A percentile compares a stretch with the other conserved stretches of the same genome.
Evolutionary conservation across 2,113 vertebrate genomes (phyloP).

Genomic region (Hippocampus mohnikei): DNA sequence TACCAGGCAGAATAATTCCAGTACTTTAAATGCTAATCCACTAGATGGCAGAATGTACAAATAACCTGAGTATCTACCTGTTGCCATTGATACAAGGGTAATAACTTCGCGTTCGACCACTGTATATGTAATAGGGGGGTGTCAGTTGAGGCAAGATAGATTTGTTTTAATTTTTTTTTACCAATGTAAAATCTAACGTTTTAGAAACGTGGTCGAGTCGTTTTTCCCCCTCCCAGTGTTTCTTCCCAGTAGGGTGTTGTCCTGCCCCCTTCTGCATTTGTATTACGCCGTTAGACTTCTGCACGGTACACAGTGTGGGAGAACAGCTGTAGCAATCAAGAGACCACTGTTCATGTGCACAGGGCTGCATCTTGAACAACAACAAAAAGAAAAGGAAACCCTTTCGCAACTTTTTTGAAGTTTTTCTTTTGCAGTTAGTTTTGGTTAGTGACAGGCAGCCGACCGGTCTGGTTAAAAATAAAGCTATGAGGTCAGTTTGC

Average conservation of each 20-base stretch:
- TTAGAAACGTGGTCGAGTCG: neutral
- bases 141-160: too few relatives aligned
- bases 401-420: neutral
- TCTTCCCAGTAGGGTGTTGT: neutral
- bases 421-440: neutral
- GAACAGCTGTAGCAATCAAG: conserved; percentile 16
- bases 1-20: too few relatives aligned
- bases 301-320: conserved; percentile 9
- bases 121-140: too few relatives aligned
- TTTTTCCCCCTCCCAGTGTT: neutral
- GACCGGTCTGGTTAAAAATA: conserved; percentile 46
- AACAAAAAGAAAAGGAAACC: neutral
- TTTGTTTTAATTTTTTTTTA: too few relatives aligned
- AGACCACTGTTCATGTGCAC: neutral
- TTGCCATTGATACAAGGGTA: too few relatives aligned
- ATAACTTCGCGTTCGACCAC: too few relatives aligned
- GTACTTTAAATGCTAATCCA: too few relatives aligned
- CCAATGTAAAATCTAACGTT: neutral
- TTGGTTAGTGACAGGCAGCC: conserved; percentile 8
- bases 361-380: neutral
- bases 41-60: too few relatives aligned
- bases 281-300: conserved; percentile 19
- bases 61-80: too few relatives aligned
- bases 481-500: conserved; percentile 22
- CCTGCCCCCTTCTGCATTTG: conserved; percentile 35